A percentile compares a stretch with the other conserved stretches of the same genome.
These are phyloP conservation scores for Parasteatoda lunata DNA, from an alignment of 2,888 invertebrate genomes.

Conservation along the genomic window DNA sequence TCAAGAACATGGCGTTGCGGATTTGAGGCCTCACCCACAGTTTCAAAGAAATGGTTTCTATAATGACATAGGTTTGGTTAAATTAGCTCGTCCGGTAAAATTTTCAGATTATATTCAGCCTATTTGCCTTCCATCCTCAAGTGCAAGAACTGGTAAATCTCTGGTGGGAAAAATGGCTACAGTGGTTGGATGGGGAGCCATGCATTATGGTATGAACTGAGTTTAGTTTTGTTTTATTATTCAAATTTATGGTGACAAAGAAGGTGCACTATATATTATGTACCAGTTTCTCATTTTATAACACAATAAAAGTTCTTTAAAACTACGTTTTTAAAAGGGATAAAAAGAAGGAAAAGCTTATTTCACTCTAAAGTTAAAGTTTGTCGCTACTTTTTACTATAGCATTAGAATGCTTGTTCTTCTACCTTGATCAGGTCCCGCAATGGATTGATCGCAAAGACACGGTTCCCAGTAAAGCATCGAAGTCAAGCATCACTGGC, in stretches of 20 bases:
- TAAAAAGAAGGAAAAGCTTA: no score
- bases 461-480: no score
- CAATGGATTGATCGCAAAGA: no score
- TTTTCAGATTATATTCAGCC: constrained; percentile 91
- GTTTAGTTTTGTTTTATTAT: background rate
- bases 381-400: no score
- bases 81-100: constrained; percentile 83
- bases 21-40: constrained; percentile 81
- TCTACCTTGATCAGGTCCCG: no score
- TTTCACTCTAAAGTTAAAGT: no score
- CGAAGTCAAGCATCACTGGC: no score
- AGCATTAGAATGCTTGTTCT: no score
- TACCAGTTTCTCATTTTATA: no score
- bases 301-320: no score
- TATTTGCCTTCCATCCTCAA: constrained; percentile 84
- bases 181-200: constrained; percentile 96
- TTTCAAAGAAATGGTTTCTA: constrained; percentile 93
- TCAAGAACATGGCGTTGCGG: constrained; percentile 74
- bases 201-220: constrained; percentile 81
- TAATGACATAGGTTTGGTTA: constrained; percentile 91
- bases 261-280: background rate
- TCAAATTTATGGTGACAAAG: background rate
- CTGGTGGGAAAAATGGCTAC: constrained; percentile 86
- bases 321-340: no score
- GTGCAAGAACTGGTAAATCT: constrained; percentile 76